Percentiles rank a stretch among this genome's conserved stretches.
phyloP scores from a whole-genome alignment of 2,797 vertebrate genomes.

The Rhabdomys pumilio region DNA sequence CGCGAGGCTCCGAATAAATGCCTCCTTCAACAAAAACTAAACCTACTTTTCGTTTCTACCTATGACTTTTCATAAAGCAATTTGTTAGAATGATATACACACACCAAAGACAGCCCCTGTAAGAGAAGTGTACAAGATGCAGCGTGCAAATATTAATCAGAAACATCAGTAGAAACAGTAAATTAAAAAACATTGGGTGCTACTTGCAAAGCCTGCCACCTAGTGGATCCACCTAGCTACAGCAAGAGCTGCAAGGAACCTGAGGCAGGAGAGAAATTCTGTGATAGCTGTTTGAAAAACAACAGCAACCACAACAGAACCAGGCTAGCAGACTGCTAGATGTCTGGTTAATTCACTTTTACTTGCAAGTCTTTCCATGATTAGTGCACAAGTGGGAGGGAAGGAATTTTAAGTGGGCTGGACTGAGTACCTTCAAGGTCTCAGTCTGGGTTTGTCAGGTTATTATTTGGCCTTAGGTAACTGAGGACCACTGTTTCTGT shows the following conservation, averaged over 20 bases:
- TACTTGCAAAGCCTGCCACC: slow-evolving; percentile 73
- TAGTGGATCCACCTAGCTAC: slow-evolving; percentile 54
- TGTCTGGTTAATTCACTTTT: slow-evolving; percentile 46
- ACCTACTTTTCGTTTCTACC: not conserved
- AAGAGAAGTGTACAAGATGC: not conserved
- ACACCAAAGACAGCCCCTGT: not conserved
- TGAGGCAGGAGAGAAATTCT: slow-evolving; percentile 12
- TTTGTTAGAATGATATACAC: not conserved
- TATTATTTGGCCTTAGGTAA: not conserved
- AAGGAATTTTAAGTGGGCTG: slow-evolving; percentile 47
- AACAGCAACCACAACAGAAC: slow-evolving; percentile 15
- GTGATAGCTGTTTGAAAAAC: not conserved
- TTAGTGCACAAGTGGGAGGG: slow-evolving; percentile 14
- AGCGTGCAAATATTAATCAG: not conserved
- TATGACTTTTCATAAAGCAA: not conserved
- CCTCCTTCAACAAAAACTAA: slow-evolving; percentile 19
- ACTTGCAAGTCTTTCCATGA: not conserved
- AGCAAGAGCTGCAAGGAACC: not conserved
- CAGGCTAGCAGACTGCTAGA: not conserved
- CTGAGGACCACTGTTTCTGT: not conserved
- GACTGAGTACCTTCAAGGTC: not conserved
- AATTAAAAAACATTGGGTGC: not conserved
- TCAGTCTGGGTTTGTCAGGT: not conserved
- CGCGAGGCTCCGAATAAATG: not conserved
- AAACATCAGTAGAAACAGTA: not conserved